Evolutionary conservation across 2,797 vertebrate species (phyloP).

Genomic region (Catamblyrhynchus diadema): DNA sequence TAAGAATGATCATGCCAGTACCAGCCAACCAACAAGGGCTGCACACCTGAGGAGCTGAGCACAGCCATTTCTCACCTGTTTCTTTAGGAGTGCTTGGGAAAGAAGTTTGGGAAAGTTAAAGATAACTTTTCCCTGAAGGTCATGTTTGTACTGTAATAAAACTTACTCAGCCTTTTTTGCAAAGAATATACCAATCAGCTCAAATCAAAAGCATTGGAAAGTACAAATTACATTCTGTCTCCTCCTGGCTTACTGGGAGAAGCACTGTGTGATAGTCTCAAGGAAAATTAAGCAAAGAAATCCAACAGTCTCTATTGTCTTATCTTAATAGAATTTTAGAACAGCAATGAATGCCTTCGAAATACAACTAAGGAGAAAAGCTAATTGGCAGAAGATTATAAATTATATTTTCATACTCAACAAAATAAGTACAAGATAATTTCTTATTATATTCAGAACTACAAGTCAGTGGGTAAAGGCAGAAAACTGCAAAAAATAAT

Average conservation of each 20-base stretch:
- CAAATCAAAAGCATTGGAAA: constrained; percentile 40
- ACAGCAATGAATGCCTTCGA: neutral
- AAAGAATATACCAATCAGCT: constrained; percentile 39
- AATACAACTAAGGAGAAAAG: constrained; percentile 19
- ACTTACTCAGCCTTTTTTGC: constrained; percentile 1
- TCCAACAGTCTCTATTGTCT: constrained; percentile 17
- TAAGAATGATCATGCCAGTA: neutral
- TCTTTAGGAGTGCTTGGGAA: neutral
- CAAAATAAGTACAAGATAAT: constrained; percentile 18
- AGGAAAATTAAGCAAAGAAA: constrained; percentile 16
- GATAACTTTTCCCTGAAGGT: constrained; percentile 47
- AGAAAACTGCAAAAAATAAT: neutral
- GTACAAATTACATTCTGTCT: constrained; percentile 19
- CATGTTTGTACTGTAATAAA: constrained; percentile 12
- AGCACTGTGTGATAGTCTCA: neutral
- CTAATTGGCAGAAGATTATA: constrained; percentile 35
- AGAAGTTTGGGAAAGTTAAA: neutral
- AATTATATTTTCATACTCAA: constrained; percentile 30
- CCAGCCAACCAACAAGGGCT: neutral
- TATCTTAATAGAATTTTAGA: constrained; percentile 57
- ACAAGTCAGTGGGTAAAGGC: neutral
- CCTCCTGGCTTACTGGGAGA: neutral
- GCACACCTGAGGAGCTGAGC: neutral
- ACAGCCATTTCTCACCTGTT: neutral
- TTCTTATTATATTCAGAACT: constrained; percentile 11